These are phyloP conservation scores for Agrochola lychnidis DNA, from an alignment of 2,888 invertebrate species.

Conservation along the genomic window DNA sequence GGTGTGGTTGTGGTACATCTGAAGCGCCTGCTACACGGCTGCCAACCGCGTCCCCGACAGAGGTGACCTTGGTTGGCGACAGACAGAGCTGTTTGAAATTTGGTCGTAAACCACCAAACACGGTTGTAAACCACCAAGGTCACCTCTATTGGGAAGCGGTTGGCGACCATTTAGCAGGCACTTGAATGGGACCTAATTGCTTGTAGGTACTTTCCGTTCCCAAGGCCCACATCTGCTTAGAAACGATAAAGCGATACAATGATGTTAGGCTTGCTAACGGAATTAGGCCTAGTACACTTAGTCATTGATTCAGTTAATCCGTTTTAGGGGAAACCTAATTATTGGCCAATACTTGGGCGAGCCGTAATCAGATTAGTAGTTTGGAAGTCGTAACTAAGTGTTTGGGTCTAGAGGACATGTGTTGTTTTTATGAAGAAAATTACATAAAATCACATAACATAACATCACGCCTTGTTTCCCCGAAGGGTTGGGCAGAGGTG, in stretches of 20 bases:
- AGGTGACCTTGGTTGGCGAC: no score
- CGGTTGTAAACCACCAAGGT: no score
- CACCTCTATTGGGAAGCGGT: no score
- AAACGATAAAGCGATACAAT: background rate
- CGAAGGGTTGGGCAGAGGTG: no score
- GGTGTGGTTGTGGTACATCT: background rate
- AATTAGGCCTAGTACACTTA: constrained; percentile 33
- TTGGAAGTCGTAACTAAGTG: constrained; percentile 20
- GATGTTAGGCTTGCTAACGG: constrained; percentile 29
- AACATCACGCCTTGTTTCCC: no score
- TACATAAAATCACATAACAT: no score
- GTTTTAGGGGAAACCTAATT: constrained; percentile 41
- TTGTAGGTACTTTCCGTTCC: background rate
- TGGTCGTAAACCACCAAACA: no score
- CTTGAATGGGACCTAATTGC: background rate
- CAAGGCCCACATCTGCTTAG: background rate
- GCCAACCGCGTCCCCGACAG: no score
- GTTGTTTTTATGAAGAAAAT: background rate
- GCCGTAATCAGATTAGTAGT: constrained; percentile 37
- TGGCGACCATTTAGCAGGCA: no score
- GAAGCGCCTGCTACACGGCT: no score
- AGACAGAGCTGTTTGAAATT: no score
- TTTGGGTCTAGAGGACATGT: constrained; percentile 7
- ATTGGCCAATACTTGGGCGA: constrained; percentile 33
- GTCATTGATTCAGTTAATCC: constrained; percentile 46